Conservation (phyloP, 2,113 vertebrate species). For the Erythrolamprus reginae region DNA sequence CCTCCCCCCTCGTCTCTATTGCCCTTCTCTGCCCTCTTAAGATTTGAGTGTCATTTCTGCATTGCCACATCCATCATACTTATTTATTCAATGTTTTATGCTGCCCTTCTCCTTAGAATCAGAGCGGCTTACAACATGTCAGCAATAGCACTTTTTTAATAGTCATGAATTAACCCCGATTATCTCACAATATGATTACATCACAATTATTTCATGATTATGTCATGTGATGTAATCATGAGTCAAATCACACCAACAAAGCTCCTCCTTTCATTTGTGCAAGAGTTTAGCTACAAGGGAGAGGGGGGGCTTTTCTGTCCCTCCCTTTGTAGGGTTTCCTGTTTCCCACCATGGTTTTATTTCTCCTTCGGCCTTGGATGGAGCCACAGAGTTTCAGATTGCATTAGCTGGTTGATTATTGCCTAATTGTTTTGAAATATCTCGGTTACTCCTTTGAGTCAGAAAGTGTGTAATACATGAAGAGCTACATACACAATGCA, state of each 20-base stretch:
- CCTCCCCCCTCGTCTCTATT: no score
- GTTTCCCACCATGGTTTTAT: background rate
- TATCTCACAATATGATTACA: no score
- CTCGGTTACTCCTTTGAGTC: background rate
- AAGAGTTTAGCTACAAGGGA: background rate
- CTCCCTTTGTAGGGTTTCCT: background rate
- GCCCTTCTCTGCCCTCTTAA: no score
- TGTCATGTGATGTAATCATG: background rate
- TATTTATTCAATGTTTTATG: no score
- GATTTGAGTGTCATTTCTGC: no score
- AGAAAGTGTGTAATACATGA: background rate
- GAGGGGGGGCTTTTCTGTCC: background rate
- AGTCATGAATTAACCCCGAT: no score
- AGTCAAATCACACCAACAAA: background rate
- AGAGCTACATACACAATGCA: background rate
- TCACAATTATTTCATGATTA: background rate
- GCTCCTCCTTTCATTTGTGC: background rate
- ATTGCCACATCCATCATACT: no score
- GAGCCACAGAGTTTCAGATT: background rate
- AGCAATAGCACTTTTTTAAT: no score
- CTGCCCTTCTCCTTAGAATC: no score
- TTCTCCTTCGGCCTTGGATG: background rate
- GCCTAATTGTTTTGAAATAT: background rate
- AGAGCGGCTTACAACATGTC: no score
- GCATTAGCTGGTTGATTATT: background rate